Conservation (phyloP, 2,797 vertebrate genomes). For the Danio choprae region DNA sequence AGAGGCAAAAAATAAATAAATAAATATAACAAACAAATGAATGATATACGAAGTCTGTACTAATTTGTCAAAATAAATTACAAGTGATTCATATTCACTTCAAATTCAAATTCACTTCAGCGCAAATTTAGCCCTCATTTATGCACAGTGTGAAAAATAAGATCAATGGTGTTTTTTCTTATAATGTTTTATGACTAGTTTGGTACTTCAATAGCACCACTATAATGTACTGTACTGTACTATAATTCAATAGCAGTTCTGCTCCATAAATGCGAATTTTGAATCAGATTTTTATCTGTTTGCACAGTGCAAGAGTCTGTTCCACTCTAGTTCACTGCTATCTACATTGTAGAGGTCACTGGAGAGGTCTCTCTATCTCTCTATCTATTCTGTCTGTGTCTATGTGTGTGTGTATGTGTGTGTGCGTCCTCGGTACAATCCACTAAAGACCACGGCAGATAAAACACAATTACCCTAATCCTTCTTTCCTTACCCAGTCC, state of each 20-base stretch:
- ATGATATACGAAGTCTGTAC: not conserved
- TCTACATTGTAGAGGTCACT: conserved; percentile 40
- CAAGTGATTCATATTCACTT: not conserved
- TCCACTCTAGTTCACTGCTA: conserved; percentile 42
- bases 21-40: no score
- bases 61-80: not conserved
- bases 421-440: conserved; percentile 46
- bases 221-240: no score
- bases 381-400: conserved; percentile 11
- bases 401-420: not conserved
- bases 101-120: not conserved
- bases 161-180: not conserved
- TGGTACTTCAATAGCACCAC: conserved; percentile 13
- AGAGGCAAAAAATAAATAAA: no score
- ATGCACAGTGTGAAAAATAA: not conserved
- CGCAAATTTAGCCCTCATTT: not conserved
- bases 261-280: not conserved
- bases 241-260: conserved; percentile 41
- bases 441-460: conserved; percentile 46
- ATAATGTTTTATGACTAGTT: not conserved
- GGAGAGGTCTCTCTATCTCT: conserved; percentile 43
- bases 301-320: conserved; percentile 40
- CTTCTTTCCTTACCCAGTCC: conserved; percentile 39
- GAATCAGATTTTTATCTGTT: conserved; percentile 49
- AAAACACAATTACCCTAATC: conserved; percentile 57